Evolutionary conservation across 2,888 invertebrate genomes (phyloP), one percentile per base, ranked within the genome.

Genomic region (Rosalia funebris): DNA sequence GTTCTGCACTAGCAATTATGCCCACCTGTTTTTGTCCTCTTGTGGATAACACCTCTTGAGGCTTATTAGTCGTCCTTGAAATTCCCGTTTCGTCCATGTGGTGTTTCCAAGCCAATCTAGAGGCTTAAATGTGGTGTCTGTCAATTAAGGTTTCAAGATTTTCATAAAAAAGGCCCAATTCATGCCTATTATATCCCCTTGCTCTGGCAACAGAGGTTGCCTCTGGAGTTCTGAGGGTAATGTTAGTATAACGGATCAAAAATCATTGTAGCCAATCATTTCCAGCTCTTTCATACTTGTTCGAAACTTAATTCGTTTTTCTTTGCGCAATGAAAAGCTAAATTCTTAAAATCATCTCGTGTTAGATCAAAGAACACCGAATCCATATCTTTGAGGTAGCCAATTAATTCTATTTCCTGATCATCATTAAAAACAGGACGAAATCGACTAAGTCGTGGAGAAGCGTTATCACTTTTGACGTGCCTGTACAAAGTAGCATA

Each of bases 41-140:
- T 15, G 19, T 3, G 9, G 45, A 5, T 25, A 46, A 1, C 7
- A 46, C 15, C 4, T 31, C n/a, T 25, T 3, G 16, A 7, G 45
- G 31, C 15, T 46, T 25, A 14, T 25, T 10, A 1, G 25, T 14
- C 3, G 5, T 46, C 1, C 25, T 11, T 1, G 7, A 5, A 5
- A 31, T 16, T 12, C 32, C 45, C 2, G 45, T 46, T 31, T 46
- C 45, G 25, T 46, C 45, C 16, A 46, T 25, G 25, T 46, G 20
- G n/a, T 11, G 11, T 11, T 9, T 14, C 15, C 31, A 14, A 20
- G 10, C 12, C 14, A 1, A 12, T 20, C n/a, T n/a, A n/a, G n/a
- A n/a, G n/a, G n/a, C n/a, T n/a, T n/a, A n/a, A n/a, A n/a, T n/a
- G n/a, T n/a, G n/a, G n/a, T 25, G 9, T 46, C 9, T 46, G 11